phyloP scores from a whole-genome alignment of 2,888 invertebrate genomes.

The Heliconius ismenius region DNA sequence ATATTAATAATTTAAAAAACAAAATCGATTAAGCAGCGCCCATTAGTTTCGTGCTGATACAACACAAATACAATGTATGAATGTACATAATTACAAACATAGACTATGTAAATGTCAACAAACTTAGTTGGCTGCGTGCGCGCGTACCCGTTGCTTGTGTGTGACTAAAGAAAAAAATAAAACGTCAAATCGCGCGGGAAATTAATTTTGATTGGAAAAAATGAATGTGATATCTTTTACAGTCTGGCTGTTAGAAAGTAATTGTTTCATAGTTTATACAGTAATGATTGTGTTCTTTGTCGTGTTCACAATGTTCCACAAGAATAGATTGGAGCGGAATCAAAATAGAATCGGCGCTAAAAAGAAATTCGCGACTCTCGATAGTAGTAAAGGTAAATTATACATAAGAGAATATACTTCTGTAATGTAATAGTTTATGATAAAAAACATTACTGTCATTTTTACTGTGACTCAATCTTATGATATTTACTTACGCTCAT shows the following conservation, averaged over 20 bases:
- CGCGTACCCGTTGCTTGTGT: constrained; percentile 34
- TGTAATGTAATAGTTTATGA: too few relatives aligned
- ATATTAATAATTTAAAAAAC: neutral
- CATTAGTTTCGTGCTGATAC: neutral
- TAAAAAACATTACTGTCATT: too few relatives aligned
- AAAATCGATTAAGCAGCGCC: constrained; percentile 1
- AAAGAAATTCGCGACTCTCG: constrained; percentile 59
- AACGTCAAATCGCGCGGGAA: constrained; percentile 24
- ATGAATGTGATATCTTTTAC: constrained; percentile 72
- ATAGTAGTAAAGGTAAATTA: constrained; percentile 59
- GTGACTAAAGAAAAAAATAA: constrained; percentile 13
- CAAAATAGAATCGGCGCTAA: constrained; percentile 56
- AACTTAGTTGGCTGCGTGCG: constrained; percentile 41
- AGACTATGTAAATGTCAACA: constrained; percentile 33
- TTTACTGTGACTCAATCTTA: too few relatives aligned
- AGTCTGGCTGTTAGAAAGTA: constrained; percentile 71
- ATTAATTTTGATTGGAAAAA: constrained; percentile 8
- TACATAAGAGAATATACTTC: neutral
- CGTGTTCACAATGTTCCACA: constrained; percentile 69
- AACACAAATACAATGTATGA: neutral
- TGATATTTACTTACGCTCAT: too few relatives aligned
- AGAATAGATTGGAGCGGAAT: constrained; percentile 64
- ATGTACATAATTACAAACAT: neutral
- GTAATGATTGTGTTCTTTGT: constrained; percentile 66
- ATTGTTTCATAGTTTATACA: constrained; percentile 72